Evolutionary conservation across 2,888 invertebrate species (phyloP).

Genomic region (Andrena praecox): DNA sequence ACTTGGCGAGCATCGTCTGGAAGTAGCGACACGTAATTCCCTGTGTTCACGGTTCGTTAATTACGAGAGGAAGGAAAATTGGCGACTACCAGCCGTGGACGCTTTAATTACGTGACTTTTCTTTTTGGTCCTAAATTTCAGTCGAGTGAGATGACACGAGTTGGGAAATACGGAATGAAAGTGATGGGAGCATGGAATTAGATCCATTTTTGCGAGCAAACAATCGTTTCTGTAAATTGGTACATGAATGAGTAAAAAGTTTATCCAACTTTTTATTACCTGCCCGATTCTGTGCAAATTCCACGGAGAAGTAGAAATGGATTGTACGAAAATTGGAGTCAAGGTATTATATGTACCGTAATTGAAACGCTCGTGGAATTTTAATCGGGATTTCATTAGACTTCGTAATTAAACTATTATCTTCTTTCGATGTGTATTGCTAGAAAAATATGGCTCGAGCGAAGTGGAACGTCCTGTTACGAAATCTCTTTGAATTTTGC

Average conservation of each 20-base stretch:
- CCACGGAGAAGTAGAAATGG: not conserved
- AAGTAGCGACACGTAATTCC: constrained; percentile 1
- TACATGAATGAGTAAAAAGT: no score
- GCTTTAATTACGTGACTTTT: constrained; percentile 5
- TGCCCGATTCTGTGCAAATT: not conserved
- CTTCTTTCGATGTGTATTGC: not conserved
- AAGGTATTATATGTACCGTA: not conserved
- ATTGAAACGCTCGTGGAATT: not conserved
- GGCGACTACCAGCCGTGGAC: not conserved
- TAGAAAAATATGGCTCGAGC: not conserved
- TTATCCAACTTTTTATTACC: not conserved
- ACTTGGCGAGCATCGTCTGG: not conserved
- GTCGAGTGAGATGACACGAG: not conserved
- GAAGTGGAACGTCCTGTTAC: no score
- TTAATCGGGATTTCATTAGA: not conserved
- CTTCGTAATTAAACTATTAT: not conserved
- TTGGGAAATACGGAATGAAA: not conserved
- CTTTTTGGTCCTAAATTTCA: not conserved
- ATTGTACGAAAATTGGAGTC: not conserved
- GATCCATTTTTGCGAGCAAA: not conserved
- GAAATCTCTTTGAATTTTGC: not conserved
- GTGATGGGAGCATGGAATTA: not conserved
- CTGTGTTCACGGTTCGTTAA: not conserved
- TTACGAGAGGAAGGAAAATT: not conserved
- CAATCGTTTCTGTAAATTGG: not conserved